Percentiles rank a stretch among this genome's conserved stretches.
Conservation (phyloP, 2,888 invertebrate genomes). For the Yponomeuta evonymella region DNA sequence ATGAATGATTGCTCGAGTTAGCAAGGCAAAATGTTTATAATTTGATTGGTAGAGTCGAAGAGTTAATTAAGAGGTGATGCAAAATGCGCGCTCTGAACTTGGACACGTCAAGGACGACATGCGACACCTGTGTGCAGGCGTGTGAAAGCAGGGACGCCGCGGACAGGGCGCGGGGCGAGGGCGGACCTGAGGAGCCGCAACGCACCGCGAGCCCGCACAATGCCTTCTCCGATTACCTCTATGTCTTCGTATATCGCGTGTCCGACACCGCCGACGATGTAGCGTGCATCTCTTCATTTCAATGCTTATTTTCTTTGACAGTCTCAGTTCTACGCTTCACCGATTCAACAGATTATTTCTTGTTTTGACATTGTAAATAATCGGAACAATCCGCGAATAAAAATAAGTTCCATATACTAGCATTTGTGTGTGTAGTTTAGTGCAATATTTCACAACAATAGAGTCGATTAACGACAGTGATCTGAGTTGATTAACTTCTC, state of each 20-base stretch:
- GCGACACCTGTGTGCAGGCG: constrained; percentile 72
- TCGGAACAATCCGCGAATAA: background rate
- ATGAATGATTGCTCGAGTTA: background rate
- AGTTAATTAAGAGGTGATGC: constrained; percentile 5
- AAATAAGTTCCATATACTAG: background rate
- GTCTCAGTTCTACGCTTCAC: constrained; percentile 55
- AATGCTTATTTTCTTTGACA: constrained; percentile 63
- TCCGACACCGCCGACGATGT: constrained; percentile 34
- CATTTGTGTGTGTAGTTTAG: background rate
- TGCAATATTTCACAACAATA: background rate
- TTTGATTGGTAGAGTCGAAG: background rate
- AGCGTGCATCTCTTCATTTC: constrained; percentile 42
- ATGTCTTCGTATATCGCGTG: constrained; percentile 67
- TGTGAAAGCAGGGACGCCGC: constrained; percentile 53
- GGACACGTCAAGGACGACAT: constrained; percentile 67
- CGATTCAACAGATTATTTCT: constrained; percentile 43
- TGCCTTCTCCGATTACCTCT: constrained; percentile 69
- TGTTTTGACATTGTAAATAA: constrained; percentile 17
- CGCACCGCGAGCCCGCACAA: constrained; percentile 70
- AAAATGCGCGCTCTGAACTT: constrained; percentile 14
- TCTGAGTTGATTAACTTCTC: constrained; percentile 8
- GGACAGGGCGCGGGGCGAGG: constrained; percentile 26
- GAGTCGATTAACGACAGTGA: background rate
- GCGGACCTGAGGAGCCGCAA: constrained; percentile 42
- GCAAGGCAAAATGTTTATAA: background rate